Evolutionary conservation across 2,797 vertebrate genomes (phyloP).

Genomic region (Silurus lanzhouensis): DNA sequence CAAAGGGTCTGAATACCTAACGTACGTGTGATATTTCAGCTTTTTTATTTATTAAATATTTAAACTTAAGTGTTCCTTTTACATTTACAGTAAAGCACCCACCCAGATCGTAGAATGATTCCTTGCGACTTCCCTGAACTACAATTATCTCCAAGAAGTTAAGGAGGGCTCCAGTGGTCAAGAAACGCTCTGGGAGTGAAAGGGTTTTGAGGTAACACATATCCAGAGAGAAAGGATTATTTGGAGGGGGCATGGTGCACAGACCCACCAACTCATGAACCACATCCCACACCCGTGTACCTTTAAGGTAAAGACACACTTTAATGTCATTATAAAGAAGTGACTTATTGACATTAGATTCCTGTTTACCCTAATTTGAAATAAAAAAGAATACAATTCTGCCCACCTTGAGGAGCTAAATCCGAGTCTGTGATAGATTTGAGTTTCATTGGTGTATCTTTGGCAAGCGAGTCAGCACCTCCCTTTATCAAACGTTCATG

Average conservation of each 20-base stretch:
- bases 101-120: neutral
- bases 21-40: no score
- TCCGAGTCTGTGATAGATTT: neutral
- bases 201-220: neutral
- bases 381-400: neutral
- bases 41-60: no score
- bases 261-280: neutral
- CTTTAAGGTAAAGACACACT: neutral
- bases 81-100: neutral
- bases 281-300: neutral
- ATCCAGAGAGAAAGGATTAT: neutral
- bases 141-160: conserved; percentile 9
- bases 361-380: neutral
- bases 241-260: neutral
- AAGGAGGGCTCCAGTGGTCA: neutral
- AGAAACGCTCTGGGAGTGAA: neutral
- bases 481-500: neutral
- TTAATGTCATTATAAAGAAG: neutral
- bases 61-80: neutral
- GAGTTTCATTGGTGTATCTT: neutral
- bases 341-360: neutral
- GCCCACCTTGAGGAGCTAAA: neutral
- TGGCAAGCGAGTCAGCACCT: neutral
- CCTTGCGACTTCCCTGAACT: neutral
- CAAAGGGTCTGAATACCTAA: no score